Conservation (phyloP, 2,797 vertebrate genomes). For the Serranus cabrilla region DNA sequence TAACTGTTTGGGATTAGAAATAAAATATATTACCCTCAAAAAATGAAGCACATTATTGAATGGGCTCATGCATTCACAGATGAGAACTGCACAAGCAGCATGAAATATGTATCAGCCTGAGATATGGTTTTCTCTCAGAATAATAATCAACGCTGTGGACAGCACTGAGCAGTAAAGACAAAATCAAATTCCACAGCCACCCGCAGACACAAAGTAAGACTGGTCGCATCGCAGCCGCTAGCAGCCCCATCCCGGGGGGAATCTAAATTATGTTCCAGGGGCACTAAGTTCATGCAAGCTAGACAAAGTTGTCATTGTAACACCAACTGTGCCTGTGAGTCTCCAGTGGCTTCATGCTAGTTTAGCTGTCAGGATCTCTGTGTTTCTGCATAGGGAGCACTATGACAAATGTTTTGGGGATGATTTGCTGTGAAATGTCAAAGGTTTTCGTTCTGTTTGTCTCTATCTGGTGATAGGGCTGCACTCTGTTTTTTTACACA, state of each 20-base stretch:
- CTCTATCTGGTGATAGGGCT: constrained; percentile 9
- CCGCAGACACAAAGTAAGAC: constrained; percentile 53
- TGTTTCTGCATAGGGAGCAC: constrained; percentile 54
- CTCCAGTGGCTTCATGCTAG: constrained; percentile 62
- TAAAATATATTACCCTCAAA: constrained; percentile 64
- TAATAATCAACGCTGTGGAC: constrained; percentile 72
- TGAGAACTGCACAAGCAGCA: constrained; percentile 66
- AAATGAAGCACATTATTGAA: constrained; percentile 68
- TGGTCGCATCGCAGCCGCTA: constrained; percentile 32
- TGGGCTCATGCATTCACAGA: constrained; percentile 73
- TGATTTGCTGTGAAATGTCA: constrained; percentile 58
- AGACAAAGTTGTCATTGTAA: constrained; percentile 72
- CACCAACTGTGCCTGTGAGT: constrained; percentile 48
- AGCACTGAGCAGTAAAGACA: constrained; percentile 58
- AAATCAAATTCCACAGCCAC: constrained; percentile 67
- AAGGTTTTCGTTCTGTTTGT: constrained; percentile 47
- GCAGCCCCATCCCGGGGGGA: constrained; percentile 48
- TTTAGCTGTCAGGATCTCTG: constrained; percentile 63
- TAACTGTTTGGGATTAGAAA: constrained; percentile 68
- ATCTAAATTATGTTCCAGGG: constrained; percentile 68
- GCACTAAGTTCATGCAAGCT: constrained; percentile 67
- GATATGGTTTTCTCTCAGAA: constrained; percentile 71
- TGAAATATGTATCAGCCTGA: constrained; percentile 79
- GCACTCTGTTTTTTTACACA: constrained; percentile 23
- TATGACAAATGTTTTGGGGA: constrained; percentile 48